Evolutionary conservation across 2,888 invertebrate species (phyloP).

Genomic region (Euzophera pinguis): DNA sequence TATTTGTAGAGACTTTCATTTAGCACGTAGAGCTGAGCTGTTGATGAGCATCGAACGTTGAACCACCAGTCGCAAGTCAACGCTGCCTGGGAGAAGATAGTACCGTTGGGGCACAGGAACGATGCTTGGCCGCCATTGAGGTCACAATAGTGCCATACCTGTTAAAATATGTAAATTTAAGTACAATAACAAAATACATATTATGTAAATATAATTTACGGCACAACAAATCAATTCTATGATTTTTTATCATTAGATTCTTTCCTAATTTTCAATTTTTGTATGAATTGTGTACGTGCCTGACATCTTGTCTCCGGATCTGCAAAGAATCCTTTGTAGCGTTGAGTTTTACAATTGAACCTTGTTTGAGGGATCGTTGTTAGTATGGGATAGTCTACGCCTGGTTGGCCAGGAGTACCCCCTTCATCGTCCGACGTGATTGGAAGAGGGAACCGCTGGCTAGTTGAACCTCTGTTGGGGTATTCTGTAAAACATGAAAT

Average conservation of each 20-base stretch:
- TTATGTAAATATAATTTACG: too few species aligned
- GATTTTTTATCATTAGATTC: too few species aligned
- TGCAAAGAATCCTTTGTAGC: slow-evolving; percentile 94
- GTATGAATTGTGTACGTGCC: slow-evolving; percentile 52
- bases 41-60: slow-evolving; percentile 91
- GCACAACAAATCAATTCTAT: too few species aligned
- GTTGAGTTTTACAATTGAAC: slow-evolving; percentile 90
- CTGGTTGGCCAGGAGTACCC: slow-evolving; percentile 83
- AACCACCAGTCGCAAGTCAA: slow-evolving; percentile 97
- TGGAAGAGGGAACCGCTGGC: slow-evolving; percentile 61
- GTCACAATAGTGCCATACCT: slow-evolving; percentile 96
- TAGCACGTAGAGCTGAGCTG: slow-evolving; percentile 90
- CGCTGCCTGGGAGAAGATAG: slow-evolving; percentile 93
- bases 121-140: slow-evolving; percentile 94
- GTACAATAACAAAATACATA: too few species aligned
- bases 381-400: slow-evolving; percentile 89
- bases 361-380: slow-evolving; percentile 86
- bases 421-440: slow-evolving; percentile 76
- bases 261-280: too few species aligned
- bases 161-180: slow-evolving; percentile 22
- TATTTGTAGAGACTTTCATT: slow-evolving; percentile 94
- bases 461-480: slow-evolving; percentile 42
- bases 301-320: slow-evolving; percentile 93
- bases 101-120: slow-evolving; percentile 93
- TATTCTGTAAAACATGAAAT: slow-evolving; percentile 33